A percentile compares a stretch with the other conserved stretches of the same genome.
Evolutionary conservation across 2,888 invertebrate species (phyloP).

Genomic region (Trichacis sp.): DNA sequence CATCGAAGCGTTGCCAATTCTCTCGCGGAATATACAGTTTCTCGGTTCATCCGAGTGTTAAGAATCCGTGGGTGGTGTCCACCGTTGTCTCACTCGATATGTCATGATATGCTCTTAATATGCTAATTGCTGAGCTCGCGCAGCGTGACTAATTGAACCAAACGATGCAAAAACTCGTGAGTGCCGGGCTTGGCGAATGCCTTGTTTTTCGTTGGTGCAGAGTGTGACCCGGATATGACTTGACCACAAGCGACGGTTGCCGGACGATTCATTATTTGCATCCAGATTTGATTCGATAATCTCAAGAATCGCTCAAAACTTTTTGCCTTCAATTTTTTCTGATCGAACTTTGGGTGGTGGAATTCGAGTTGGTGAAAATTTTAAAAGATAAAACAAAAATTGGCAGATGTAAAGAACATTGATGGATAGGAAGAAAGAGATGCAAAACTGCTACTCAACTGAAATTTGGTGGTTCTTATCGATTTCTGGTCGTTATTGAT

Average conservation of each 20-base stretch:
- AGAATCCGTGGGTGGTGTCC: background rate
- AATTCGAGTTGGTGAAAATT: too few species aligned
- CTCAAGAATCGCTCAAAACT: too few species aligned
- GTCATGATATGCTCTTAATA: constrained; percentile 39
- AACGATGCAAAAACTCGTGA: constrained; percentile 53
- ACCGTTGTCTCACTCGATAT: constrained; percentile 1
- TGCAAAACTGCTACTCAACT: too few species aligned
- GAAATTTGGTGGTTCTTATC: too few species aligned
- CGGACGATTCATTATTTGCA: background rate
- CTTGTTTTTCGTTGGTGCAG: constrained; percentile 3
- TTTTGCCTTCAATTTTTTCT: too few species aligned
- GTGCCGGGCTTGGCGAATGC: constrained; percentile 46
- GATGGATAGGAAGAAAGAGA: too few species aligned
- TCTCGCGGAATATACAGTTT: background rate
- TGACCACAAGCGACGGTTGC: background rate
- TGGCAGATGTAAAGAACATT: too few species aligned
- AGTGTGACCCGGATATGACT: constrained; percentile 4
- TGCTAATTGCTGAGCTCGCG: constrained; percentile 52
- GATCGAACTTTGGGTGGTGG: too few species aligned
- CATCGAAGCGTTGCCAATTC: background rate
- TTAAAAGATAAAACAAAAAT: too few species aligned
- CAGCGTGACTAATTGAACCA: constrained; percentile 57
- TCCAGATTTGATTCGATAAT: too few species aligned
- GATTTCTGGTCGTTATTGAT: too few species aligned
- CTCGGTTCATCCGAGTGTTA: constrained; percentile 1